Evolutionary conservation across 2,888 invertebrate genomes (phyloP).

Genomic region (Mantis religiosa): DNA sequence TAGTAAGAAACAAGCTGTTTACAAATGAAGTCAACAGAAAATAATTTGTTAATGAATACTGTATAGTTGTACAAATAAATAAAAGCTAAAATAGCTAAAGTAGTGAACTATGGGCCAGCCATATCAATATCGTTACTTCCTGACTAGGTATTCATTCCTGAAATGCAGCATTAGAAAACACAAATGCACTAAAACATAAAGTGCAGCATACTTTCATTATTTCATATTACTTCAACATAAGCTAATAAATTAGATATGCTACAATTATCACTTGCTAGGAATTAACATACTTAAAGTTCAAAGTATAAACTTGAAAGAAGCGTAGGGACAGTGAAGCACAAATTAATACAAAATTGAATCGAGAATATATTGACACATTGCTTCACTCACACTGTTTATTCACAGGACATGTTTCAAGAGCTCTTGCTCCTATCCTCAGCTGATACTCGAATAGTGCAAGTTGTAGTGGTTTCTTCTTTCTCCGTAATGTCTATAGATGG

Average conservation of each 20-base stretch:
- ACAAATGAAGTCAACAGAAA: neutral
- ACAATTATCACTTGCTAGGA: no score
- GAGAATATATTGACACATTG: no score
- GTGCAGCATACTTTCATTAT: neutral
- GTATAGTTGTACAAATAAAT: neutral
- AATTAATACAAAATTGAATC: no score
- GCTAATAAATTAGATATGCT: neutral
- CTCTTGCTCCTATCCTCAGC: no score
- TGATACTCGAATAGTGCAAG: no score
- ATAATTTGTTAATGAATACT: neutral
- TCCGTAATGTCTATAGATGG: no score
- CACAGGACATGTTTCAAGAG: no score
- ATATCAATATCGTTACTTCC: neutral
- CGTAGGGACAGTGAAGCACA: no score
- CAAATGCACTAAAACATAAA: neutral
- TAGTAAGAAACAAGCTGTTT: neutral
- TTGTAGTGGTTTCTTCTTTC: no score
- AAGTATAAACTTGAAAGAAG: no score
- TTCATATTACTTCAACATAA: neutral
- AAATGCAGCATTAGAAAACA: neutral
- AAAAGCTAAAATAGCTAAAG: neutral
- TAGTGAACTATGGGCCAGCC: neutral
- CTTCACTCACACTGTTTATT: no score
- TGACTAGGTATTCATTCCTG: neutral
- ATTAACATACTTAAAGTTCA: no score